phyloP scores from a whole-genome alignment of 2,888 invertebrate species.

The Morpho helenor region DNA sequence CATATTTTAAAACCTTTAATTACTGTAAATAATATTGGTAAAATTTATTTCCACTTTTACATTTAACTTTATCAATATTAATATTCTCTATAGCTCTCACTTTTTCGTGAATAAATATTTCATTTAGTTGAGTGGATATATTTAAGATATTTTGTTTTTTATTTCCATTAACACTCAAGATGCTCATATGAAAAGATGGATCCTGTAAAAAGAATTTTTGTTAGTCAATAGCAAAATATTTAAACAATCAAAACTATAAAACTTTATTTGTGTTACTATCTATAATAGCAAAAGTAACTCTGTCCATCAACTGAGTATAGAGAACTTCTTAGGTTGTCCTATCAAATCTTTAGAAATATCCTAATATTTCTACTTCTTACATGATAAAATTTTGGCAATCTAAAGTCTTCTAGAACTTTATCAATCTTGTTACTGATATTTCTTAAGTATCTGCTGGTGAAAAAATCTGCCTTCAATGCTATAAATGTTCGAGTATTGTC shows the following conservation, averaged over 20 bases:
- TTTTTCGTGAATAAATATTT: conserved; percentile 47
- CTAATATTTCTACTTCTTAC: conserved; percentile 51
- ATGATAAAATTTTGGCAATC: conserved; percentile 87
- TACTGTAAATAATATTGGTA: conserved; percentile 73
- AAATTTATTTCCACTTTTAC: conserved; percentile 88
- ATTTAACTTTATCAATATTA: conserved; percentile 77
- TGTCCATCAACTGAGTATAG: too few species aligned
- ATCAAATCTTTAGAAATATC: too few species aligned
- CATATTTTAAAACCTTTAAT: conserved; percentile 39
- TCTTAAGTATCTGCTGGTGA: conserved; percentile 76
- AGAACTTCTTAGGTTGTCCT: too few species aligned
- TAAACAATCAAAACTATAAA: background rate
- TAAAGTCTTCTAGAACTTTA: conserved; percentile 84
- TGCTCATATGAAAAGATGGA: conserved; percentile 91
- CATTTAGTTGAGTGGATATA: conserved; percentile 72
- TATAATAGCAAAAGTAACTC: too few species aligned
- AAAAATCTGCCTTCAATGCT: conserved; percentile 81
- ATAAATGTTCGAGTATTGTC: conserved; percentile 91
- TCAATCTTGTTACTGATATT: conserved; percentile 82
- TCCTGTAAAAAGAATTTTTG: conserved; percentile 77
- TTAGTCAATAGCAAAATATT: background rate
- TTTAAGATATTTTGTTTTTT: conserved; percentile 67
- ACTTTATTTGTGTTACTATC: too few species aligned
- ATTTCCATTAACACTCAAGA: conserved; percentile 89
- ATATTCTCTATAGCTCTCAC: conserved; percentile 59